Evolutionary conservation across 2,888 invertebrate genomes (phyloP).

Genomic region (Eilema sororculum): DNA sequence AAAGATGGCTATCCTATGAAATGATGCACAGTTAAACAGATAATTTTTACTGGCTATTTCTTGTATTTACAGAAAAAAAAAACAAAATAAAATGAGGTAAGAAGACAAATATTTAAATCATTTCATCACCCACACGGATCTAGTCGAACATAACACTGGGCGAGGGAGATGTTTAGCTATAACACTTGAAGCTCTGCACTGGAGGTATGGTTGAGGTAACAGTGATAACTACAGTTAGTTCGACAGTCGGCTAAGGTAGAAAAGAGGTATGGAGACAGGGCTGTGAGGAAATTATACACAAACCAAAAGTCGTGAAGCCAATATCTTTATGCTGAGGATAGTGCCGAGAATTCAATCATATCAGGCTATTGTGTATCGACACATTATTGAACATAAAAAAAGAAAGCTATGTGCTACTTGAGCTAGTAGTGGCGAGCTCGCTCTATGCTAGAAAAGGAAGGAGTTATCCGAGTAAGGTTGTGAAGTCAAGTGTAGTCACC

Average conservation of each 20-base stretch:
- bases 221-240: slow-evolving; percentile 51
- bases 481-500: slow-evolving; percentile 45
- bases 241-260: slow-evolving; percentile 40
- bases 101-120: slow-evolving; percentile 63
- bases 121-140: slow-evolving; percentile 36
- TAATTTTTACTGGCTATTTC: slow-evolving; percentile 89
- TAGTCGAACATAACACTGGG: slow-evolving; percentile 25
- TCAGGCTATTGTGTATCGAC: slow-evolving; percentile 51
- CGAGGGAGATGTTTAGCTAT: slow-evolving; percentile 39
- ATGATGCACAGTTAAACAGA: slow-evolving; percentile 92
- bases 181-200: slow-evolving; percentile 39
- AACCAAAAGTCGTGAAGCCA: slow-evolving; percentile 55
- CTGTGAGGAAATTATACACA: slow-evolving; percentile 49
- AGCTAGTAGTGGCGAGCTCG: slow-evolving; percentile 41
- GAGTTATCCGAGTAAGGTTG: slow-evolving; percentile 42
- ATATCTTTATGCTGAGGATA: slow-evolving; percentile 49
- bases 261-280: slow-evolving; percentile 44
- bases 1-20: slow-evolving; percentile 91
- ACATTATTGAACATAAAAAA: slow-evolving; percentile 56
- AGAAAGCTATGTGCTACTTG: slow-evolving; percentile 64
- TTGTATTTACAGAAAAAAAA: slow-evolving; percentile 85
- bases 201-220: slow-evolving; percentile 41
- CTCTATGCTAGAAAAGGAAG: slow-evolving; percentile 38
- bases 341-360: slow-evolving; percentile 47
- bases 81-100: slow-evolving; percentile 66